Evolutionary conservation across 30 jellyfish, hydroid and myxozoan genomes (phyloP).

Genomic region (Morbakka virulenta): DNA sequence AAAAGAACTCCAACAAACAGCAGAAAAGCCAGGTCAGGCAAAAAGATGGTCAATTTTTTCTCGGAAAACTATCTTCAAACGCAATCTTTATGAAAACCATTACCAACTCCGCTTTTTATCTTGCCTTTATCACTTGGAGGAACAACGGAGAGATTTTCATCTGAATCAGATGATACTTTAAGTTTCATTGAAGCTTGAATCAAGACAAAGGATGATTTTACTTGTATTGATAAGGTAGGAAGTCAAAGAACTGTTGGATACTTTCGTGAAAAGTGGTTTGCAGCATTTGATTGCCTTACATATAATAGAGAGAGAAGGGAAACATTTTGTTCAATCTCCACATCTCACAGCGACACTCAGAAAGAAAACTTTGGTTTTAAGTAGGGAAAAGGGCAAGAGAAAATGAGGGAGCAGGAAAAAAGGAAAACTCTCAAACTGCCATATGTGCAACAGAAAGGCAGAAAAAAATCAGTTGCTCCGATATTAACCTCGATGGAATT

Average conservation of each 20-base stretch:
- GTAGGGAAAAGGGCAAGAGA: background rate
- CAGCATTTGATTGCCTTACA: too few species aligned
- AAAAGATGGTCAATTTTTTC: constrained; percentile 4
- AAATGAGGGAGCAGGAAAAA: constrained; percentile 24
- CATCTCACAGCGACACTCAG: too few species aligned
- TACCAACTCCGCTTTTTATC: constrained; percentile 26
- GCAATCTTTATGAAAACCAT: constrained; percentile 24
- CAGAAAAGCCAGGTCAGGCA: constrained; percentile 38
- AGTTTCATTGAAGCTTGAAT: constrained; percentile 18
- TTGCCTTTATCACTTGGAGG: constrained; percentile 21
- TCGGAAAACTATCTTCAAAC: background rate
- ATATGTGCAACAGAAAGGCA: constrained; percentile 16
- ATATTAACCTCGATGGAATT: constrained; percentile 30
- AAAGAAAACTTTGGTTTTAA: constrained; percentile 5
- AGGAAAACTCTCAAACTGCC: constrained; percentile 24
- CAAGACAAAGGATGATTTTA: too few species aligned
- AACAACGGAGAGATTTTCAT: constrained; percentile 14
- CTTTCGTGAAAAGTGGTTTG: too few species aligned
- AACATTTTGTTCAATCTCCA: too few species aligned
- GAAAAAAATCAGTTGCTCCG: constrained; percentile 20
- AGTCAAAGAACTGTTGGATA: constrained; percentile 31
- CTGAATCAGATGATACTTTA: constrained; percentile 24
- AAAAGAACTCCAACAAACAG: constrained; percentile 30
- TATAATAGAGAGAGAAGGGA: constrained; percentile 12
- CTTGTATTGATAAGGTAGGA: constrained; percentile 17